These are phyloP conservation scores for Hirtodrosophila histrioides DNA, from an alignment of 2,888 invertebrate genomes.

Conservation along the genomic window DNA sequence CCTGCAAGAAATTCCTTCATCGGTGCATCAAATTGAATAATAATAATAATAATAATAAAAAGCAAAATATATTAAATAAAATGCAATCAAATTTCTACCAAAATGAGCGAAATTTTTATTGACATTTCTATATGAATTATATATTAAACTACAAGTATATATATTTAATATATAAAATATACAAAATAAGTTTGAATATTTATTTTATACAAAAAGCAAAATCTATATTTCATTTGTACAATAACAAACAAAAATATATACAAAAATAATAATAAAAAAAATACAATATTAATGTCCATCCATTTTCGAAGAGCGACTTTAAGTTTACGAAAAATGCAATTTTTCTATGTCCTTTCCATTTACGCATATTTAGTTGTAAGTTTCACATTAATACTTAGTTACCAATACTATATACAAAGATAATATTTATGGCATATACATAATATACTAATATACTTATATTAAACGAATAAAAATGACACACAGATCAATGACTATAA, in stretches of 20 bases:
- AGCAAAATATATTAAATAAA: constrained; percentile 3
- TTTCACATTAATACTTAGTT: constrained; percentile 40
- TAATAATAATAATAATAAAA: constrained; percentile 18
- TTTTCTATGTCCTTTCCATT: constrained; percentile 75
- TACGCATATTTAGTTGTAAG: constrained; percentile 49
- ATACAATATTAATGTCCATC: constrained; percentile 69
- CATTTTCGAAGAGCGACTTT: constrained; percentile 72
- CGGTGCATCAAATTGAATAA: constrained; percentile 64
- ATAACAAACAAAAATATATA: constrained; percentile 28
- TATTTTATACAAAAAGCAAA: constrained; percentile 60
- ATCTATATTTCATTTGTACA: constrained; percentile 67
- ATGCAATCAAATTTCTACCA: constrained; percentile 24
- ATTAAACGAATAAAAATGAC: constrained; percentile 13
- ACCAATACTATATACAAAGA: constrained; percentile 31
- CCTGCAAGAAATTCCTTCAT: constrained; percentile 64
- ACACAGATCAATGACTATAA: constrained; percentile 25
- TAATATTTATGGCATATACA: constrained; percentile 6
- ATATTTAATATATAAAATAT: constrained; percentile 53
- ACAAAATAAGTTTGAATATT: constrained; percentile 62
- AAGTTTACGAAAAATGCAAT: constrained; percentile 75
- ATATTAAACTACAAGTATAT: constrained; percentile 44
- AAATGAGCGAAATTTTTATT: constrained; percentile 64
- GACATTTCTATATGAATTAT: constrained; percentile 62
- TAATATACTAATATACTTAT: constrained; percentile 32
- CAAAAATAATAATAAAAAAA: constrained; percentile 43